Evolutionary conservation across 1,140 invertebrate genomes (phyloP).

Genomic region (Eurosta solidaginis): DNA sequence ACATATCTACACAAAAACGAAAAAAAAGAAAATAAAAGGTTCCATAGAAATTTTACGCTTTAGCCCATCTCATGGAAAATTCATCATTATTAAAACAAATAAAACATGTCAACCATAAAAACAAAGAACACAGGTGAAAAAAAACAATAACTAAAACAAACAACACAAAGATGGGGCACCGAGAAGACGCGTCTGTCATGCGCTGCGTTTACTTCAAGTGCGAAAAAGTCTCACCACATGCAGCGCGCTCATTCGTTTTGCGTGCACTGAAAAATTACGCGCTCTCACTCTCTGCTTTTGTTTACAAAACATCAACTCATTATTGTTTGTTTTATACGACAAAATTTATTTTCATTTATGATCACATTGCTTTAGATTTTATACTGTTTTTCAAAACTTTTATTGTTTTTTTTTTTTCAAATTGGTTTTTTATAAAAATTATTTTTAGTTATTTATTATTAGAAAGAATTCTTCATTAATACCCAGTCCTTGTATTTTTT

Average conservation of each 20-base stretch:
- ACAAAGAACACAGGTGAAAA: constrained; percentile 1
- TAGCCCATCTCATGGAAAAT: not conserved
- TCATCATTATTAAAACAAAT: not conserved
- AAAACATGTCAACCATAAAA: not conserved
- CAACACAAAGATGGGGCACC: not conserved
- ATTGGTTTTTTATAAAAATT: not conserved
- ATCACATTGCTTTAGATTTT: not conserved
- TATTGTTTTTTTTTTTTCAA: not conserved
- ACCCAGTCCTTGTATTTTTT: not conserved
- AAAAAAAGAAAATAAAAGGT: not conserved
- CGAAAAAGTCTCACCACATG: not conserved
- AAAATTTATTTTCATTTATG: not conserved
- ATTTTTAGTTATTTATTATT: not conserved
- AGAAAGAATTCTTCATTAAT: too few species aligned
- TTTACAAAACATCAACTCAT: not conserved
- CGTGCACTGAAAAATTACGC: not conserved
- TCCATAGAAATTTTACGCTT: not conserved
- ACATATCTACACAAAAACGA: not conserved
- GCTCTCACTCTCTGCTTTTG: constrained; percentile 2
- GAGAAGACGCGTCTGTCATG: not conserved
- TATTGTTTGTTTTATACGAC: not conserved
- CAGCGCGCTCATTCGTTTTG: not conserved
- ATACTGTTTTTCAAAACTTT: not conserved
- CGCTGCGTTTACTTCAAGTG: not conserved
- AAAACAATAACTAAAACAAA: too few species aligned